Percentiles rank a stretch among this genome's conserved stretches.
phyloP scores from a whole-genome alignment of 2,797 vertebrate species.

The Sebastolobus alascanus region DNA sequence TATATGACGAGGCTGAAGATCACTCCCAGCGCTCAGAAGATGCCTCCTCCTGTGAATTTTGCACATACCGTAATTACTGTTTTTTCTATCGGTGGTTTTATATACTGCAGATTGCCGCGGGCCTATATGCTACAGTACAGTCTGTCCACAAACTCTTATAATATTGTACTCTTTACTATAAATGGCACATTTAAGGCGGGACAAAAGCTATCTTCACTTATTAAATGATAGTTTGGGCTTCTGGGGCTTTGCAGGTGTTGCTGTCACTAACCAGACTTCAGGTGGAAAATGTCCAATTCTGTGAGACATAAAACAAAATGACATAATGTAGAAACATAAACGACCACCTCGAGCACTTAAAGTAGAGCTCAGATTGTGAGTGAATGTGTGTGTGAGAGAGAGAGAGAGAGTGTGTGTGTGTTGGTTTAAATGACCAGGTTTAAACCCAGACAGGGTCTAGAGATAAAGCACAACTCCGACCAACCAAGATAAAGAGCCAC shows the following conservation, averaged over 20 bases:
- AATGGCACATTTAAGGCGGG: slow-evolving; percentile 61
- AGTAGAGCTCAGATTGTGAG: slow-evolving; percentile 20
- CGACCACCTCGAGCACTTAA: slow-evolving; percentile 54
- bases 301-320: not conserved
- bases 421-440: slow-evolving; percentile 36
- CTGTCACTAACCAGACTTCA: slow-evolving; percentile 22
- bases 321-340: not conserved
- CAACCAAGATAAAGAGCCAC: slow-evolving; percentile 47
- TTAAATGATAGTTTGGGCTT: slow-evolving; percentile 6
- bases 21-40: slow-evolving; percentile 9
- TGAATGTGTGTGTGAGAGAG: not conserved
- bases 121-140: slow-evolving; percentile 53
- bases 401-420: slow-evolving; percentile 2
- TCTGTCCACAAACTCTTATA: slow-evolving; percentile 71
- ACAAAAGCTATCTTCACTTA: not conserved
- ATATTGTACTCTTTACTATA: slow-evolving; percentile 19
- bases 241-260: slow-evolving; percentile 11
- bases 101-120: slow-evolving; percentile 75
- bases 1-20: slow-evolving; percentile 32
- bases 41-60: slow-evolving; percentile 84
- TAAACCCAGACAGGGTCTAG: slow-evolving; percentile 40
- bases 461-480: slow-evolving; percentile 67
- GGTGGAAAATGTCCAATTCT: slow-evolving; percentile 14
- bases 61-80: slow-evolving; percentile 89
- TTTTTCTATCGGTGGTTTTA: slow-evolving; percentile 72